These are phyloP conservation scores for Galago senegalensis DNA, from an alignment of 2,797 vertebrate genomes.

Conservation along the genomic window DNA sequence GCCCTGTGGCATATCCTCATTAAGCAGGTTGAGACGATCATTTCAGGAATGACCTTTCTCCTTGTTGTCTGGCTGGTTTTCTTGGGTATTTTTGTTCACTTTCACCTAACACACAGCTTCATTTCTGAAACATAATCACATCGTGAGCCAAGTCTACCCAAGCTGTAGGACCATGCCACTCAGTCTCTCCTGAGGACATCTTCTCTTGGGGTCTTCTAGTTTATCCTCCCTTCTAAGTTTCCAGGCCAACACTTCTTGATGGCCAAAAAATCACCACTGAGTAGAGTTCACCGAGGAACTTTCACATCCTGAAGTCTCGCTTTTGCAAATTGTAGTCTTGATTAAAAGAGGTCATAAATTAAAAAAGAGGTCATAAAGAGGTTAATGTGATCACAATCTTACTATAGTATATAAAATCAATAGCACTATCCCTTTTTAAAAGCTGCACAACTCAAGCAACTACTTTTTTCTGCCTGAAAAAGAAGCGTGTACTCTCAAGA, in stretches of 20 bases:
- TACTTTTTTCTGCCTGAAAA: not conserved
- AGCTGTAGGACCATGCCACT: not conserved
- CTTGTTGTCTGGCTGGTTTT: not conserved
- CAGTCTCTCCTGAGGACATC: not conserved
- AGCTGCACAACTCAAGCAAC: conserved; percentile 12
- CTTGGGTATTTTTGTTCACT: not conserved
- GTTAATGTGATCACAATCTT: conserved; percentile 49
- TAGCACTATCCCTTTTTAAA: not conserved
- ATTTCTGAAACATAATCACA: not conserved
- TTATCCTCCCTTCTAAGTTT: not conserved
- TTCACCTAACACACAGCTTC: not conserved
- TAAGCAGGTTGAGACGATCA: not conserved
- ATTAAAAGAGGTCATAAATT: not conserved
- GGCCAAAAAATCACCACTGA: not conserved
- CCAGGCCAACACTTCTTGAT: not conserved
- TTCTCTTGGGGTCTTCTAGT: not conserved
- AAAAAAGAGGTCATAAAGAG: not conserved
- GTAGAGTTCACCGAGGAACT: conserved; percentile 1
- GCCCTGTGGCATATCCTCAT: not conserved
- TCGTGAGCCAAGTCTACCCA: not conserved
- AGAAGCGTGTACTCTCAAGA: not conserved
- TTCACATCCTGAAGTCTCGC: not conserved
- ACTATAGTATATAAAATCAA: conserved; percentile 30
- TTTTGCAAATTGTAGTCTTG: not conserved
- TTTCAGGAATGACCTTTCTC: not conserved